Percentiles rank a stretch among this genome's conserved stretches.
These are phyloP conservation scores for Candidula unifasciata DNA, from an alignment of 2,888 invertebrate genomes.

Conservation along the genomic window DNA sequence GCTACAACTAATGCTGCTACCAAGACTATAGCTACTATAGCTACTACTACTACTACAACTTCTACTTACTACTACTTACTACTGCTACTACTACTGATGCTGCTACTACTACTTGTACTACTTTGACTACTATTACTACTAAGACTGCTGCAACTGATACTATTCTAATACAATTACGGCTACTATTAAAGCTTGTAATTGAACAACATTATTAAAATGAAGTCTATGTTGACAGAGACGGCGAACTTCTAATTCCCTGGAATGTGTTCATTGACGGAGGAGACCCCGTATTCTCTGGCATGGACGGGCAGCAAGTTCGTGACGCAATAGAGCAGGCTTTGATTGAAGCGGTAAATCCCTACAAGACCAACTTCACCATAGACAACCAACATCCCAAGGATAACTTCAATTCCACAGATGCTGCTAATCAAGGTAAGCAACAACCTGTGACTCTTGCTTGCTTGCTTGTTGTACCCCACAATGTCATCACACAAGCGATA, in stretches of 20 bases:
- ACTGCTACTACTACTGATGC: too few species aligned
- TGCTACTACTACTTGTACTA: too few species aligned
- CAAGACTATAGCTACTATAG: background rate
- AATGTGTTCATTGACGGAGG: background rate
- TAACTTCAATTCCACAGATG: background rate
- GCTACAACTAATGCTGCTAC: too few species aligned
- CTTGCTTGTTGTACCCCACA: too few species aligned
- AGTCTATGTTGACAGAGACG: background rate
- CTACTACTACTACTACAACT: background rate
- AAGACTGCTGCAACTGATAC: too few species aligned
- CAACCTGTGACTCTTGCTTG: too few species aligned
- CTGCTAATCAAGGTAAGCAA: constrained; percentile 14
- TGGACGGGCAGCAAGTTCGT: background rate
- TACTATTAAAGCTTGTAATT: too few species aligned
- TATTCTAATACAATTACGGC: too few species aligned
- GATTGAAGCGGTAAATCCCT: background rate
- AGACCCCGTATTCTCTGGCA: constrained; percentile 15
- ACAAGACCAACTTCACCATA: background rate
- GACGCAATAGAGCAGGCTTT: background rate
- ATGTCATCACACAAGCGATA: too few species aligned
- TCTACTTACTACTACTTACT: too few species aligned
- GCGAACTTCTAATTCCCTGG: background rate
- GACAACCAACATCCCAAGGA: background rate
- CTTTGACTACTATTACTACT: too few species aligned
- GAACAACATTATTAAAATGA: background rate